phyloP scores from a whole-genome alignment of 1,140 invertebrate species.

The Battus philenor region DNA sequence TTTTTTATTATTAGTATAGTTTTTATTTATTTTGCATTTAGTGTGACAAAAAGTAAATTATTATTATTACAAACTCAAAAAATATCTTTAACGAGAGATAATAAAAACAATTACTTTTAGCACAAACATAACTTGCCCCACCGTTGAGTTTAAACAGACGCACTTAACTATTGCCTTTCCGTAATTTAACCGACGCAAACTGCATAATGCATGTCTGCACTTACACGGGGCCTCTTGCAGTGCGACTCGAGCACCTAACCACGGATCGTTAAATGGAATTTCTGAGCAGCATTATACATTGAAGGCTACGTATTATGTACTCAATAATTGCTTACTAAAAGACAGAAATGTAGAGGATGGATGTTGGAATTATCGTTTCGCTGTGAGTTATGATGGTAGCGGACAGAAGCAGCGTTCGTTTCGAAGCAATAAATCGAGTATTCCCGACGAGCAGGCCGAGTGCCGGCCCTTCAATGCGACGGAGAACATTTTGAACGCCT shows the following conservation, averaged over 20 bases:
- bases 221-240: slow-evolving; percentile 26
- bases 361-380: not conserved
- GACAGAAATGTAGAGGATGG: slow-evolving; percentile 5
- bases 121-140: no score
- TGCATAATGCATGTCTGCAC: slow-evolving; percentile 42
- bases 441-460: no score
- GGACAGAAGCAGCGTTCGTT: slow-evolving; percentile 29
- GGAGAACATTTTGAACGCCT: no score
- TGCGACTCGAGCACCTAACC: slow-evolving; percentile 10
- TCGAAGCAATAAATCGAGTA: slow-evolving; percentile 44
- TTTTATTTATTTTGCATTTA: no score
- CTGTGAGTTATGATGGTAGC: slow-evolving; percentile 7
- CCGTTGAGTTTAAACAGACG: no score
- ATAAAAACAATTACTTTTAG: no score
- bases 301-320: not conserved
- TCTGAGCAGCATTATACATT: not conserved
- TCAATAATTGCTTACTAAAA: not conserved
- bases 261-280: slow-evolving; percentile 17
- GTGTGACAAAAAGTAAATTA: no score
- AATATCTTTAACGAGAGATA: no score
- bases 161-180: not conserved
- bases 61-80: no score
- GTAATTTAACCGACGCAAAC: not conserved
- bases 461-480: no score
- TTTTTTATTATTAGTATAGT: no score